A percentile compares a stretch with the other conserved stretches of the same genome.
phyloP scores from a whole-genome alignment of 2,888 invertebrate genomes.

The Sacculina carcini region DNA sequence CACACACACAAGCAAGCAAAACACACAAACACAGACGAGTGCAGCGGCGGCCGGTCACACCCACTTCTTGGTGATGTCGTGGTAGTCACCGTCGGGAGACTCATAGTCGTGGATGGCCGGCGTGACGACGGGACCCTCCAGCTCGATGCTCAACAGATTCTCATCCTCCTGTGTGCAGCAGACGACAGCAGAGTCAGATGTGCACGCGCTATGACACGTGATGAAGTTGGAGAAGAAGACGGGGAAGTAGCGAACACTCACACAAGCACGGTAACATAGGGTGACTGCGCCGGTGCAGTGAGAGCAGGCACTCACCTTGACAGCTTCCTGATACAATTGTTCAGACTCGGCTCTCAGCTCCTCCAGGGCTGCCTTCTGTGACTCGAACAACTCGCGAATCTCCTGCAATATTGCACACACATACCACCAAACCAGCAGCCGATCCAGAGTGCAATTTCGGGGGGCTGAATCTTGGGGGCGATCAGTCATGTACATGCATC shows the following conservation, averaged over 20 bases:
- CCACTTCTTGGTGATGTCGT: slow-evolving; percentile 54
- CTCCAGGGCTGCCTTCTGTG: slow-evolving; percentile 26
- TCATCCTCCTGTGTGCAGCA: slow-evolving; percentile 35
- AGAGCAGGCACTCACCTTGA: slow-evolving; percentile 43
- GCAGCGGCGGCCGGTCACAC: slow-evolving; percentile 20
- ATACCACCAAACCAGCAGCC: too few relatives aligned
- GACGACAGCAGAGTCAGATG: slow-evolving; percentile 13
- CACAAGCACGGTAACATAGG: slow-evolving; percentile 1
- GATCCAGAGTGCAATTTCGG: too few relatives aligned
- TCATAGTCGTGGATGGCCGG: slow-evolving; percentile 55
- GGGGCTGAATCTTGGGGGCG: too few relatives aligned
- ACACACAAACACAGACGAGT: too few relatives aligned
- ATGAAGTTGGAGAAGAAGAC: too few relatives aligned
- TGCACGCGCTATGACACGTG: not conserved
- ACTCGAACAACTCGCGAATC: not conserved
- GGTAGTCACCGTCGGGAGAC: slow-evolving; percentile 70
- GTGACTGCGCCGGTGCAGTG: not conserved
- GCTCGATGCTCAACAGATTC: slow-evolving; percentile 35
- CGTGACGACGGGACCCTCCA: slow-evolving; percentile 49
- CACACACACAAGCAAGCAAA: too few relatives aligned
- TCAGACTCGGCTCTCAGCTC: slow-evolving; percentile 54
- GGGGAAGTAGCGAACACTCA: too few relatives aligned
- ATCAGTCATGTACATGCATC: too few relatives aligned
- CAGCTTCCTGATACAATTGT: slow-evolving; percentile 60
- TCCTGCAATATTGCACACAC: not conserved